Evolutionary conservation across 2,113 vertebrate genomes (phyloP), one percentile per base, ranked within the genome.

Genomic region (Psophia crepitans): DNA sequence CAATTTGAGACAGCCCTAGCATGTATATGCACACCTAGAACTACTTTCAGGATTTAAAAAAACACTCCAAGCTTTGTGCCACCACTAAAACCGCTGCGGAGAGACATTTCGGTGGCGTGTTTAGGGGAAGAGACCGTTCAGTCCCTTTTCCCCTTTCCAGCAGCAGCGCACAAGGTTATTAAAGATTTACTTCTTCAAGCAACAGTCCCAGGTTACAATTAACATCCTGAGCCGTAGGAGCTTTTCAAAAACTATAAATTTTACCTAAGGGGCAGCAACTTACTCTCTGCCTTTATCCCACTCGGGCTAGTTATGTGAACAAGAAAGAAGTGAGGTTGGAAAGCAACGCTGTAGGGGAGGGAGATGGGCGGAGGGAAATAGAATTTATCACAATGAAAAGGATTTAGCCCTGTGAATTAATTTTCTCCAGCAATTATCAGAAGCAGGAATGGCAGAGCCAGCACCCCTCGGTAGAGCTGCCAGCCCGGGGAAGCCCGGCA

Each of bases 361-460:
- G 26, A 11, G 24, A 14, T 13, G 23, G 48, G 48, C 24, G 2
- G 0, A 7, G 48, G 28, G 2, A 0, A 8, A 14, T 0, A n/a
- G 14, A 85, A 61, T 58, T 83, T 81, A 44, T 53, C 51, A 74
- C 2, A 0, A 14, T n/a, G 58, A 48, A 57, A 57, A 80, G 30
- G n/a, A 77, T 90, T 83, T 73, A 57, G 17, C 32, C n/a, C 58
- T 30, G 39, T 32, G 83, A 86, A 70, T 58, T 24, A 90, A 9
- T 63, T 74, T 73, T 49, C 32, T 65, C 39, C 41, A 73, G 49
- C 58, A 81, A 58, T 28, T 91, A 22, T 24, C 63, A 71, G 61
- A 27, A 82, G 35, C 44, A 57, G 60, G 35, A 85, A 23, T 1
- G 8, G 57, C 66, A 90, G 39, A 89, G 53, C 49, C 57, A 79